Evolutionary conservation across 2,888 invertebrate species (phyloP).

Genomic region (Strigamia crassipes): DNA sequence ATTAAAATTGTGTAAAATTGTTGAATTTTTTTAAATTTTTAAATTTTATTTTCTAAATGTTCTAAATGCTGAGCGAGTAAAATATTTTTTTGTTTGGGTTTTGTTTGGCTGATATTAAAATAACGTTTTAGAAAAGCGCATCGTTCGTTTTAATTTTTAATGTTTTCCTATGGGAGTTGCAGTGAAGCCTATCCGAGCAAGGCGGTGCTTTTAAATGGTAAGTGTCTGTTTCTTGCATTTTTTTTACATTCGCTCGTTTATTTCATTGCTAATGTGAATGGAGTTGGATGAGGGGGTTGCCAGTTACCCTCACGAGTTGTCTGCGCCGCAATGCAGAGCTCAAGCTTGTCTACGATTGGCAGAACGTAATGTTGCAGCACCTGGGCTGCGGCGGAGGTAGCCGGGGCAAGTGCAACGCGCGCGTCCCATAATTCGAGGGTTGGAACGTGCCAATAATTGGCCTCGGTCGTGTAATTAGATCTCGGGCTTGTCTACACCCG

Average conservation of each 20-base stretch:
- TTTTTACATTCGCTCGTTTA: not conserved
- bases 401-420: slow-evolving; percentile 30
- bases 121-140: not conserved
- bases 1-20: too few species aligned
- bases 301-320: not conserved
- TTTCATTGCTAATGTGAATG: too few species aligned
- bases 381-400: slow-evolving; percentile 8
- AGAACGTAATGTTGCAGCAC: slow-evolving; percentile 30
- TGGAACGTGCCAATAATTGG: slow-evolving; percentile 1
- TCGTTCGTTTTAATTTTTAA: not conserved
- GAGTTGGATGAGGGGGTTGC: not conserved
- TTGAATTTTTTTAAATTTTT: too few species aligned
- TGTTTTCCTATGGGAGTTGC: not conserved
- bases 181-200: not conserved
- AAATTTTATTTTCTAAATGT: not conserved
- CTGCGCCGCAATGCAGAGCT: slow-evolving; percentile 30
- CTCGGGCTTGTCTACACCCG: not conserved
- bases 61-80: not conserved
- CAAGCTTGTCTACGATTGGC: slow-evolving; percentile 24
- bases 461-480: not conserved
- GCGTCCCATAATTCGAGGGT: slow-evolving; percentile 22
- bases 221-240: not conserved
- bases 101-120: not conserved
- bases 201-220: not conserved
- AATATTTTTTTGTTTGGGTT: not conserved